Percentiles rank a stretch among this genome's conserved stretches.
Evolutionary conservation across 2,888 invertebrate species (phyloP).

Genomic region (Platynereis dumerilii): DNA sequence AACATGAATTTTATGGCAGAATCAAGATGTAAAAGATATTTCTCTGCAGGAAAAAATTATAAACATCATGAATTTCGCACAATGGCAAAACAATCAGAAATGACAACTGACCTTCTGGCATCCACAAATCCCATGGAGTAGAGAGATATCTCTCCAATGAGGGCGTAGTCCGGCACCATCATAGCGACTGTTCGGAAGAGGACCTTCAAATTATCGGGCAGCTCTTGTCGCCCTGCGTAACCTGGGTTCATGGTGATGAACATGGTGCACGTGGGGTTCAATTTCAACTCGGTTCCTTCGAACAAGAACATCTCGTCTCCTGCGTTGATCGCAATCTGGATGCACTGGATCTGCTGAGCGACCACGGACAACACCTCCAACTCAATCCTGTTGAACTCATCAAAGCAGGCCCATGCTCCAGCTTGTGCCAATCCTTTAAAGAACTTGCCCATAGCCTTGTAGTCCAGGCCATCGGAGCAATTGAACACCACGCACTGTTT

Average conservation of each 20-base stretch:
- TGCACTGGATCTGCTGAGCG: slow-evolving; percentile 90
- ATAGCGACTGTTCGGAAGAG: slow-evolving; percentile 64
- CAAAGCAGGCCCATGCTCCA: slow-evolving; percentile 94
- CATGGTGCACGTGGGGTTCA: slow-evolving; percentile 63
- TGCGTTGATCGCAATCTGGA: slow-evolving; percentile 85
- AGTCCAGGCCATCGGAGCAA: slow-evolving; percentile 92
- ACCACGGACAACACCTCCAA: slow-evolving; percentile 91
- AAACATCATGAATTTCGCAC: too few relatives aligned
- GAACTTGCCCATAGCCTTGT: slow-evolving; percentile 92
- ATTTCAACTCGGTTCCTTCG: slow-evolving; percentile 63
- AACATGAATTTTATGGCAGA: too few relatives aligned
- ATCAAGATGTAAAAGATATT: too few relatives aligned
- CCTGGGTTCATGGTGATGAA: slow-evolving; percentile 66
- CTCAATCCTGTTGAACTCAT: slow-evolving; percentile 93
- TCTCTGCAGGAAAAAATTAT: too few relatives aligned
- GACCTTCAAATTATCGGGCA: slow-evolving; percentile 64
- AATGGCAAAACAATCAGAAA: too few relatives aligned
- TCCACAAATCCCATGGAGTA: slow-evolving; percentile 65
- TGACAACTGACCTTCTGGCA: slow-evolving; percentile 64
- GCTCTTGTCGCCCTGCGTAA: slow-evolving; percentile 64
- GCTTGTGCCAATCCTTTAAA: slow-evolving; percentile 85
- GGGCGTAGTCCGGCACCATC: slow-evolving; percentile 65
- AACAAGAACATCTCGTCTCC: slow-evolving; percentile 81
- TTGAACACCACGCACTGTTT: slow-evolving; percentile 96
- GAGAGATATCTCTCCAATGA: slow-evolving; percentile 65